A percentile compares a stretch with the other conserved stretches of the same genome.
These are phyloP conservation scores for Uloborus diversus DNA, from an alignment of 1,140 invertebrate species.

Conservation along the genomic window DNA sequence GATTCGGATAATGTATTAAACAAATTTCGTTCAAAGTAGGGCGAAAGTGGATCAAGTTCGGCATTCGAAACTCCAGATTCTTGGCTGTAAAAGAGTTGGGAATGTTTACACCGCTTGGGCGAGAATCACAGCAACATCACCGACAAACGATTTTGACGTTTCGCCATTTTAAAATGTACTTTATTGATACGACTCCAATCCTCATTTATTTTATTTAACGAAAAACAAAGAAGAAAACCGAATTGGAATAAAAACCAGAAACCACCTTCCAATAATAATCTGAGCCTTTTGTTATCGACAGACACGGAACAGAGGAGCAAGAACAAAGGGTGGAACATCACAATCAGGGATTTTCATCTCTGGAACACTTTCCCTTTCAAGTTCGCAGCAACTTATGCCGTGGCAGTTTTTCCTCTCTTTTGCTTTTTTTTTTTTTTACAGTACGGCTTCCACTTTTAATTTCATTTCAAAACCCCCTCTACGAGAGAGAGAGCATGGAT, in stretches of 20 bases:
- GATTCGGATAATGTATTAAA: too few species aligned
- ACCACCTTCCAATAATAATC: conserved; percentile 8
- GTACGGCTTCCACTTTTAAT: conserved; percentile 39
- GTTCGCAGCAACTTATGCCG: not conserved
- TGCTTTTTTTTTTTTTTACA: not conserved
- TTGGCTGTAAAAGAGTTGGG: too few species aligned
- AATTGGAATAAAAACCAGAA: conserved; percentile 31
- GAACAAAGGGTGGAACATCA: not conserved
- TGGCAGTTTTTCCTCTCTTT: not conserved
- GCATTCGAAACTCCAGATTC: too few species aligned
- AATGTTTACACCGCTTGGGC: too few species aligned
- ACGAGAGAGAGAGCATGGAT: conserved; percentile 3
- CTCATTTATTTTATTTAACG: conserved; percentile 32
- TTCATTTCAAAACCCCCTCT: conserved; percentile 48
- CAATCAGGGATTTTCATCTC: not conserved
- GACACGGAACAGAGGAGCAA: not conserved
- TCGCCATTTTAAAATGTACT: not conserved
- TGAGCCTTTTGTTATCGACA: conserved; percentile 18
- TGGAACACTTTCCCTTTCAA: not conserved
- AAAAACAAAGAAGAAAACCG: not conserved
- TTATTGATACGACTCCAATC: conserved; percentile 24
- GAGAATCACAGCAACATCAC: too few species aligned
- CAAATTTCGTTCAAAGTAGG: too few species aligned
- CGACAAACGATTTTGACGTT: too few species aligned
- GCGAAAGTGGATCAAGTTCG: too few species aligned